Percentiles rank a stretch among this genome's conserved stretches.
Evolutionary conservation across 2,113 vertebrate species (phyloP).

Genomic region (Jaculus jaculus): DNA sequence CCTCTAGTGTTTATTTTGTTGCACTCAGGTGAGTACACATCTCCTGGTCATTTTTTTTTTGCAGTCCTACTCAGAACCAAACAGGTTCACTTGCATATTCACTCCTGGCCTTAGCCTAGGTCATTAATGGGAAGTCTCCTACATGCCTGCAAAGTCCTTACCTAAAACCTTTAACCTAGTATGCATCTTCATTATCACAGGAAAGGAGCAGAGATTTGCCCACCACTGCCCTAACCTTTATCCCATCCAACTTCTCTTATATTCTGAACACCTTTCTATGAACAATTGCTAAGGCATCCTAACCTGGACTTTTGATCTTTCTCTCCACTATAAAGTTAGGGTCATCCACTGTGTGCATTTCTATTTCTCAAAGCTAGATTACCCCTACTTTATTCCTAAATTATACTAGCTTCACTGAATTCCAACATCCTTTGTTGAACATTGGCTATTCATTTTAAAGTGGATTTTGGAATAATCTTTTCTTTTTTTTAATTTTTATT

Average conservation of each 20-base stretch:
- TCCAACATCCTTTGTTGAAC: background rate
- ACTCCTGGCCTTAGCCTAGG: background rate
- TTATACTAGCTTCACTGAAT: background rate
- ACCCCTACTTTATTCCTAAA: background rate
- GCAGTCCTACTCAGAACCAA: background rate
- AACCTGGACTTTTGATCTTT: background rate
- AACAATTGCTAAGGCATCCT: background rate
- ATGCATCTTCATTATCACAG: background rate
- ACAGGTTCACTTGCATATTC: background rate
- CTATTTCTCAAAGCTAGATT: background rate
- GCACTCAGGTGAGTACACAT: background rate
- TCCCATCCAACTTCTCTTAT: background rate
- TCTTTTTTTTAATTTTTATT: too few species aligned
- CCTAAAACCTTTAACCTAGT: background rate
- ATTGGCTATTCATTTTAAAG: background rate
- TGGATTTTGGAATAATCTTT: background rate
- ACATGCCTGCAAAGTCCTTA: background rate
- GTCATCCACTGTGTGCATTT: background rate
- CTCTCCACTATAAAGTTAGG: background rate
- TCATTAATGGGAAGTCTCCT: background rate
- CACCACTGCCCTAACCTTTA: background rate
- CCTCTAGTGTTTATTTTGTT: background rate
- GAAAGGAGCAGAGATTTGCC: background rate
- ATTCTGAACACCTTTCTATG: background rate
- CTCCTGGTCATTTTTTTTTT: background rate